Base-by-base conservation (phyloP, 1,140 invertebrate species). In the Nomia melanderi region DNA sequence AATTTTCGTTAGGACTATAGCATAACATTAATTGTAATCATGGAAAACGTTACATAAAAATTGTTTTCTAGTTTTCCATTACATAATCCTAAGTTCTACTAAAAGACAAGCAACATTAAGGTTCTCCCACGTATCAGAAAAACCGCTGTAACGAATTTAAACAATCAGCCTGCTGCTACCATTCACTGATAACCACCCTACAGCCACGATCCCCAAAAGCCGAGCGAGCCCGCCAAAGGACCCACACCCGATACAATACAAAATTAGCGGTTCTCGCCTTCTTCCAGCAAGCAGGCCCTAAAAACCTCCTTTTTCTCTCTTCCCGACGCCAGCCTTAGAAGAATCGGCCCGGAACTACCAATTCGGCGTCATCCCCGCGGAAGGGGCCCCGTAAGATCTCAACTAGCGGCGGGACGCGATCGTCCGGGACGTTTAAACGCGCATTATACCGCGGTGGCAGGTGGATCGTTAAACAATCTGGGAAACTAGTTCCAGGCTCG, bases 381-480 rank as follows among this genome's bases (percentile, higher is more conserved):
- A 25, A 31, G 8, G 33, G 8, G 3, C 33, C 3, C 20, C 31
- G 33, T 62, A 62, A 62, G 33, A 39, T 62, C 59, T 39, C 59
- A 5, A 39, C 41, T 47, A 47, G 25, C 23, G 27, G 25, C 14
- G 63, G 44, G 56, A 69, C 63, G 64, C 56, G 56, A 56, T 76
- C 64, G 17, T 1, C 63, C 20, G 44, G 54, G 44, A 25, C 59
- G 59, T 62, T 39, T 41, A 62, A n/a, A 25, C 17, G 53, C 60
- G 56, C 69, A 74, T 73, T 53, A 66, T 50, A 78, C 73, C 73
- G 50, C 27, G 33, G 57, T 77, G 59, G 76, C 80, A 82, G 80
- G 82, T 82, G 80, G 39, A 47, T 47, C 65, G 53, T 78, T 76
- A 67, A 69, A 57, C 33, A 76, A 76, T 82, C 74, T 74, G 59